phyloP scores from a whole-genome alignment of 2,797 vertebrate genomes.

The Allobates femoralis region DNA sequence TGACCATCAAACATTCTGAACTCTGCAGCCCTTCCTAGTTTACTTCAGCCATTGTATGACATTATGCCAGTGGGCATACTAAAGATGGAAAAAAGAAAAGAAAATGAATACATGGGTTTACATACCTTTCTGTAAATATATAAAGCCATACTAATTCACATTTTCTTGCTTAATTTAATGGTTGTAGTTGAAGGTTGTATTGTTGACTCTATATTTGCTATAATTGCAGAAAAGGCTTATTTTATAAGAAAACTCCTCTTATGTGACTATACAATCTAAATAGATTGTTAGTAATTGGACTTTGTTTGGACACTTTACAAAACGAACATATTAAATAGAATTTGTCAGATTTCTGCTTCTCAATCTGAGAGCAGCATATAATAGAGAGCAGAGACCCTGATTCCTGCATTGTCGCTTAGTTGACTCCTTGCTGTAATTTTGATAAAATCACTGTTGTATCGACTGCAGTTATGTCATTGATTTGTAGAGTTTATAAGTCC shows the following conservation, averaged over 20 bases:
- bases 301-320: too few relatives aligned
- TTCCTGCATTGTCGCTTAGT: too few relatives aligned
- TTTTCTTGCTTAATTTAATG: constrained; percentile 14
- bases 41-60: background rate
- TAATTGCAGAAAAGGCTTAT: constrained; percentile 21
- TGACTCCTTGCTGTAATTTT: too few relatives aligned
- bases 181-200: constrained; percentile 25
- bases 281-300: background rate
- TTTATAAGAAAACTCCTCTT: constrained; percentile 29
- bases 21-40: background rate
- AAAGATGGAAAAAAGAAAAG: constrained; percentile 10
- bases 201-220: constrained; percentile 29
- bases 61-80: background rate
- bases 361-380: too few relatives aligned
- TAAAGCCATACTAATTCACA: background rate
- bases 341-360: too few relatives aligned
- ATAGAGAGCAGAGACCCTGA: too few relatives aligned
- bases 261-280: background rate
- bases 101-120: constrained; percentile 7
- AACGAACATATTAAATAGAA: too few relatives aligned
- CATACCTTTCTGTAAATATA: constrained; percentile 14
- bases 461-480: too few relatives aligned
- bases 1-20: constrained; percentile 27
- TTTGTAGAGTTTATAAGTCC: too few relatives aligned
- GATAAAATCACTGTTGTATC: too few relatives aligned